Evolutionary conservation across 2,113 vertebrate genomes (phyloP), one percentile per base, ranked within the genome.

Genomic region (Hippocampus abdominalis): DNA sequence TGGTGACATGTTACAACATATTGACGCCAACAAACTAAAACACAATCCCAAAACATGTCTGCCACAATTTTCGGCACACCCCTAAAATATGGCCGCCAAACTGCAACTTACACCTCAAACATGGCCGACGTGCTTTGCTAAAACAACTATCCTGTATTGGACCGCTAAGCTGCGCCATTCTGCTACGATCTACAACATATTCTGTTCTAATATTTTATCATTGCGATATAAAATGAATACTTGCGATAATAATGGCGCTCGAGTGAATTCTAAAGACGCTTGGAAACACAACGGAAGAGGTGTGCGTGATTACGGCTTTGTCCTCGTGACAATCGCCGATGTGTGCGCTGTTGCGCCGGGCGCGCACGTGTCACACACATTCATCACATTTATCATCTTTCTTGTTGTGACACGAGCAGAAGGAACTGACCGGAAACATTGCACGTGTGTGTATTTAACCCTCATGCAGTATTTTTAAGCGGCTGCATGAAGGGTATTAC

Each of bases 341-440:
- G 51, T 54, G 51, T 11, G n/a, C 2, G 23, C 3, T 12, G 48
- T 20, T 49, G 18, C 18, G 1, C 18, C 48, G 4, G 59, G 49
- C 12, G 40, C n/a, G 42, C 42, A 4, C 2, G 23, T 65, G 66
- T 71, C n/a, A n/a, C n/a, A n/a, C n/a, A n/a, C n/a, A n/a, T n/a
- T n/a, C n/a, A n/a, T 72, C 57, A 61, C 23, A 23, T 32, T 66
- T 62, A 54, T 54, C 64, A 54, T 67, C 3, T 44, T 71, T 61
- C 15, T 56, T 66, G 23, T 32, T 49, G 59, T 71, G 64, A 69
- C 51, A 29, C 1, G 51, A 74, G 46, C 18, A 59, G 61, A 53
- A 74, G 74, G 40, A 75, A 59, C 46, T 64, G 20, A 53, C 61
- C 23, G 40, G 11, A 66, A 66, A 13, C 5, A 53, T 40, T 59